These are phyloP conservation scores for Gadopsis bispinosus DNA, from an alignment of 2,797 vertebrate genomes.

Conservation along the genomic window DNA sequence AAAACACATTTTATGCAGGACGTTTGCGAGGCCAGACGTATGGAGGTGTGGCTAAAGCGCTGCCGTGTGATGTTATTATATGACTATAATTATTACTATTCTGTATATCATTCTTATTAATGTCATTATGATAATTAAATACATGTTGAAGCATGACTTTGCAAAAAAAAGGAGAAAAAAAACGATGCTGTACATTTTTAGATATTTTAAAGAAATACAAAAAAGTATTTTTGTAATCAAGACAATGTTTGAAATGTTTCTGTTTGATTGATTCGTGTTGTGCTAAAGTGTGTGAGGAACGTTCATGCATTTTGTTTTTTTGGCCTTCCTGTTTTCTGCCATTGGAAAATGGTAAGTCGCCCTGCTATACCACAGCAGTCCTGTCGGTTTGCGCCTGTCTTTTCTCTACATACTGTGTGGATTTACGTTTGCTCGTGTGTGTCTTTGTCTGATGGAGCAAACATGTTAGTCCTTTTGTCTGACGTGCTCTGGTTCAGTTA, in stretches of 20 bases:
- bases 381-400: slow-evolving; percentile 51
- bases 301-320: slow-evolving; percentile 44
- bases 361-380: slow-evolving; percentile 76
- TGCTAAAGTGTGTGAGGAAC: slow-evolving; percentile 67
- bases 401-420: slow-evolving; percentile 50
- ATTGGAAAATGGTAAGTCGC: slow-evolving; percentile 48
- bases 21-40: slow-evolving; percentile 45
- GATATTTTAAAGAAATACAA: slow-evolving; percentile 87
- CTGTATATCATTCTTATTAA: slow-evolving; percentile 85
- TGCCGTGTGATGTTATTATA: slow-evolving; percentile 75
- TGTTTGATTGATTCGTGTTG: slow-evolving; percentile 73
- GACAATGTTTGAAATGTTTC: slow-evolving; percentile 77
- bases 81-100: slow-evolving; percentile 82
- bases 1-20: slow-evolving; percentile 53
- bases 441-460: slow-evolving; percentile 22
- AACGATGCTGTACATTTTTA: slow-evolving; percentile 86
- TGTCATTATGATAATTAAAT: slow-evolving; percentile 83
- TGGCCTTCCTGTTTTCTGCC: slow-evolving; percentile 46
- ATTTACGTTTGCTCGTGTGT: slow-evolving; percentile 37
- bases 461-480: slow-evolving; percentile 33
- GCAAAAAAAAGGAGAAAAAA: slow-evolving; percentile 71
- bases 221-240: slow-evolving; percentile 89
- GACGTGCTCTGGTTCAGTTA: slow-evolving; percentile 19
- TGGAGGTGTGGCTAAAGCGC: slow-evolving; percentile 74
- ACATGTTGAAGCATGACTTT: slow-evolving; percentile 85